These are phyloP conservation scores for Limenitis arthemis DNA, from an alignment of 2,888 invertebrate species.

Conservation along the genomic window DNA sequence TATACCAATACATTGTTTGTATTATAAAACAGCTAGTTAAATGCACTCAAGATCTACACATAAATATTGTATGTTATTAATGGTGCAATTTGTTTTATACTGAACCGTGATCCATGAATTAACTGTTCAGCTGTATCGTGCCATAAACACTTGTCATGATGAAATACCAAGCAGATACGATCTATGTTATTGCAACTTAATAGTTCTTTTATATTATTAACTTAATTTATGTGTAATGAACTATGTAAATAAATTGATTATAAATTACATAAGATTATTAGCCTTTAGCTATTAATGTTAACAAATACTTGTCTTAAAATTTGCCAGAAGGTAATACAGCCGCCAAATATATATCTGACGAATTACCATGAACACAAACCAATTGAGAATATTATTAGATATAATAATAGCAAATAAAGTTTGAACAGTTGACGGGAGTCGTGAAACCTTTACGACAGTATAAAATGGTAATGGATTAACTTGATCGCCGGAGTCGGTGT, in stretches of 20 bases:
- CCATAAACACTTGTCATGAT: no score
- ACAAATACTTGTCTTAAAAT: not conserved
- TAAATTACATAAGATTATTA: no score
- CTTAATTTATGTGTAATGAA: no score
- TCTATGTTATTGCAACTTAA: no score
- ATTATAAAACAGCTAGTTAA: not conserved
- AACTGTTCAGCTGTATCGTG: no score
- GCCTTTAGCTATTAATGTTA: no score
- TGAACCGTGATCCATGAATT: no score
- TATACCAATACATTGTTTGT: not conserved
- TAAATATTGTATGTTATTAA: no score
- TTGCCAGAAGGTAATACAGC: not conserved
- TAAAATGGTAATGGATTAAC: constrained; percentile 67
- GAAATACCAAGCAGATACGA: no score
- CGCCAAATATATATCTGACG: not conserved
- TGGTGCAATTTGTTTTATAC: no score
- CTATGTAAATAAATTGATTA: no score
- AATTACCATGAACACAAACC: constrained; percentile 7
- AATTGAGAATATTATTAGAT: constrained; percentile 26
- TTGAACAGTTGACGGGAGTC: constrained; percentile 51
- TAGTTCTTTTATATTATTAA: no score
- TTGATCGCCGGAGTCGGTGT: constrained; percentile 53
- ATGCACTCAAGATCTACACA: not conserved
- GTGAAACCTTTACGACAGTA: constrained; percentile 64
- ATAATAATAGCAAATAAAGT: constrained; percentile 36